Evolutionary conservation across 2,888 invertebrate genomes (phyloP).

Genomic region (Melipona bicolor): DNA sequence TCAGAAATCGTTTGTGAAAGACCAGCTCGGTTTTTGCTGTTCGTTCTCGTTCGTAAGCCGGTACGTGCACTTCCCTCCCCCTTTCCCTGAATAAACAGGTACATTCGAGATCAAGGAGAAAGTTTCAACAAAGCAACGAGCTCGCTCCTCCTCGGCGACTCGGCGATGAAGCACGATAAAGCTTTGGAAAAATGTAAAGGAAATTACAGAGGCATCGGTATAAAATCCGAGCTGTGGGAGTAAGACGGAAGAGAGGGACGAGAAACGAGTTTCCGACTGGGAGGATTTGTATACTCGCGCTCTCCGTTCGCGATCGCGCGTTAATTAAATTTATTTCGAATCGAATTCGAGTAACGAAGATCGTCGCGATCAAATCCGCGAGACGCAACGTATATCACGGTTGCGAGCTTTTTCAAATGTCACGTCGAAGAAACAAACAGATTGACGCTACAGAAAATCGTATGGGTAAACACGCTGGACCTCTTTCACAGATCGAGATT

Average conservation of each 20-base stretch:
- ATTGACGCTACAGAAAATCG: neutral
- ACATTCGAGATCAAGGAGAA: neutral
- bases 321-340: conserved; percentile 3
- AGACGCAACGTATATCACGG: neutral
- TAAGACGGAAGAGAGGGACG: neutral
- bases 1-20: no score
- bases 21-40: no score
- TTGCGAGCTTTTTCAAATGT: neutral
- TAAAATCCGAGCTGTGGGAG: neutral
- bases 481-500: neutral
- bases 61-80: no score
- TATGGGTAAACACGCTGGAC: neutral
- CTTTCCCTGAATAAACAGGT: neutral
- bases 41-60: no score
- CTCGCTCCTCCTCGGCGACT: neutral
- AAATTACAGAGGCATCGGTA: neutral
- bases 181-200: neutral
- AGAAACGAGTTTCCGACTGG: neutral
- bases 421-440: neutral
- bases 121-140: neutral
- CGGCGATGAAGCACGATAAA: neutral
- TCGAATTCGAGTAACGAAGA: no score
- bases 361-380: neutral
- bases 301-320: neutral
- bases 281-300: neutral